Base-by-base conservation (phyloP, 2,888 invertebrate species). In the Caenorhabditis wallacei region DNA sequence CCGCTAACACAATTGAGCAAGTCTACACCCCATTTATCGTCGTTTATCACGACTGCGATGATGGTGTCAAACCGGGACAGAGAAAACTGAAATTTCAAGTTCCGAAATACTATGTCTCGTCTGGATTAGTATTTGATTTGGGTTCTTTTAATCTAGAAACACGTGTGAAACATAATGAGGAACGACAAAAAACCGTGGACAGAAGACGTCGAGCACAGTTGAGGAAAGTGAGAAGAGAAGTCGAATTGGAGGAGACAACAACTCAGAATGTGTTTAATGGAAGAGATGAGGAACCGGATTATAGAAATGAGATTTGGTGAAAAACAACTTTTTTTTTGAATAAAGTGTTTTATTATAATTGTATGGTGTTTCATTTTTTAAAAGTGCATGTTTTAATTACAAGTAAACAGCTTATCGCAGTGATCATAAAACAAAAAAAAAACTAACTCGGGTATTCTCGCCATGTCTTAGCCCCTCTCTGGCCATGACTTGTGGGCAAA, bases 51-150 rank as follows among this genome's bases (percentile, higher is more conserved):
- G 87, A 87, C 46, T 87, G 85, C 70, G 80, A 85, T 51, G 88
- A 88, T 72, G 88, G 88, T 16, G 79, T 87, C 22, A 87, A 88
- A 74, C 78, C 87, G 10, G 86, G 88, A 48, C 82, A 81, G 48
- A 59, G 88, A 13, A 85, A 86, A 57, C 61, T 85, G 11, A 87
- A 85, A 46, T 87, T 88, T 56, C 61, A 82, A 51, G 56, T 88
- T 37, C 85, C 86, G 4, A 80, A 80, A 11, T 61, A 72, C 18
- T 88, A 88, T 64, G 70, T 86, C 20, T 59, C 59, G 2, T 64
- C 51, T 10, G 86, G 66, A 35, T 72, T 51, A 11, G 56, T 70
- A 1, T 86, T 80, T n/a, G 78, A 86, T 16, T 71, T 86, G 51
- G 85, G 85, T 3, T 57, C 57, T 7, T 75, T 84, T 51, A 86